Conservation (phyloP, 2,113 vertebrate genomes). For the Helogale parvula region DNA sequence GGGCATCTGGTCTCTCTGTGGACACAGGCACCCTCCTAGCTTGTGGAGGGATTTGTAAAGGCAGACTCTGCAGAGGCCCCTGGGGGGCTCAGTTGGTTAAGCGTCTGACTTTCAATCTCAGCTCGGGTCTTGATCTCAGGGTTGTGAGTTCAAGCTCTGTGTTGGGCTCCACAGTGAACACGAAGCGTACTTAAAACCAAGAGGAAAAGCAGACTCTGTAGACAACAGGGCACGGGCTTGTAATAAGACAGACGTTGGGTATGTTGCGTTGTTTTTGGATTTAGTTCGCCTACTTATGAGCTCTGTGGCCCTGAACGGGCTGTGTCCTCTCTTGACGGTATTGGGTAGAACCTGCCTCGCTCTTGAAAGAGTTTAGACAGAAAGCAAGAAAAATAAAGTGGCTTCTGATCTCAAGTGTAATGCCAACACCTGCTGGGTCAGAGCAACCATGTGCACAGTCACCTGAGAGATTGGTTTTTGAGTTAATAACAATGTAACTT, state of each 20-base stretch:
- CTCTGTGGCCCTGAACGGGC: neutral
- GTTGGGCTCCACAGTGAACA: no score
- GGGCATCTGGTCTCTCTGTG: rapidly evolving
- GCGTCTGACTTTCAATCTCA: no score
- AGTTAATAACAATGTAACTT: neutral
- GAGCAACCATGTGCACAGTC: neutral
- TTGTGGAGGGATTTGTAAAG: no score
- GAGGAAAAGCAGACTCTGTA: no score
- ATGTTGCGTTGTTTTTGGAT: neutral
- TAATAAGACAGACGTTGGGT: neutral
- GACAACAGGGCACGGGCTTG: neutral
- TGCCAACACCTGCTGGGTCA: neutral
- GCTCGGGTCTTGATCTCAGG: no score
- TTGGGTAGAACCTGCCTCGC: no score
- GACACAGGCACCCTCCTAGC: neutral
- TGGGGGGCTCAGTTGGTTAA: no score
- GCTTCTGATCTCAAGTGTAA: neutral
- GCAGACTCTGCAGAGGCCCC: no score
- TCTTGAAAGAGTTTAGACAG: neutral
- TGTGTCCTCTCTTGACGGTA: no score
- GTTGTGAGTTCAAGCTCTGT: no score
- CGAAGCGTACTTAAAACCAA: no score
- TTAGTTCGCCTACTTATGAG: neutral
- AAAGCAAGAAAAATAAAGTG: neutral
- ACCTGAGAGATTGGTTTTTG: neutral